Percentiles rank a stretch among this genome's conserved stretches.
These are phyloP conservation scores for Mythimna lalbum DNA, from an alignment of 2,888 invertebrate species.

Conservation along the genomic window DNA sequence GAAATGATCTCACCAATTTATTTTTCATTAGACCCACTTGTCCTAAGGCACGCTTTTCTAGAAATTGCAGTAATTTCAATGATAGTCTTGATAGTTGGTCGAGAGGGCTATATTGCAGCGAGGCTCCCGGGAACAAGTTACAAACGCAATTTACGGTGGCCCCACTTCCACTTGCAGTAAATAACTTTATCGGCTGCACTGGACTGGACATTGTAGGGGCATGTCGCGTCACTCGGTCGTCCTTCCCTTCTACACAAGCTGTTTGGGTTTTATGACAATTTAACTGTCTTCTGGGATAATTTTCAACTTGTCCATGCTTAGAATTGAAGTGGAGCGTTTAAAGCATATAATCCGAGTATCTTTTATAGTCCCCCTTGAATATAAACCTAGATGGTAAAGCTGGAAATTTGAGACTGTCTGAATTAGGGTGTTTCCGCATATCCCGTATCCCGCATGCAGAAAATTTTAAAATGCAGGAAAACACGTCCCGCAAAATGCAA, in stretches of 20 bases:
- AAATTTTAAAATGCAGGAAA: too few species aligned
- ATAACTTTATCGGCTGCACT: constrained; percentile 81
- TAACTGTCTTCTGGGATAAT: constrained; percentile 13
- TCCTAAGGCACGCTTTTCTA: constrained; percentile 37
- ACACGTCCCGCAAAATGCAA: too few species aligned
- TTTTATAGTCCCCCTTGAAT: not conserved
- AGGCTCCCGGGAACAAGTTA: constrained; percentile 77
- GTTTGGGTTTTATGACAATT: constrained; percentile 24
- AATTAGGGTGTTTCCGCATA: not conserved
- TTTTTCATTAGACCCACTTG: constrained; percentile 45
- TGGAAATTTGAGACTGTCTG: not conserved
- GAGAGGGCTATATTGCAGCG: constrained; percentile 74
- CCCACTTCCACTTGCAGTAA: constrained; percentile 81
- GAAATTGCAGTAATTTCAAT: constrained; percentile 62
- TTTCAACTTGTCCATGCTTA: constrained; percentile 4
- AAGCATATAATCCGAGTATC: not conserved
- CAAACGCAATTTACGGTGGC: constrained; percentile 84
- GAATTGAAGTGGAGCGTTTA: not conserved
- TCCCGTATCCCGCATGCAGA: too few species aligned
- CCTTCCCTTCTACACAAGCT: constrained; percentile 24
- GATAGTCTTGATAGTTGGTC: constrained; percentile 59
- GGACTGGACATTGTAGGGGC: constrained; percentile 71
- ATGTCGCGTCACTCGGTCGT: constrained; percentile 28
- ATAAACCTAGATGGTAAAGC: not conserved
- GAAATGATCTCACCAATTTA: constrained; percentile 36